Evolutionary conservation across 2,797 vertebrate genomes (phyloP).

Genomic region (Typhlichthys subterraneus): DNA sequence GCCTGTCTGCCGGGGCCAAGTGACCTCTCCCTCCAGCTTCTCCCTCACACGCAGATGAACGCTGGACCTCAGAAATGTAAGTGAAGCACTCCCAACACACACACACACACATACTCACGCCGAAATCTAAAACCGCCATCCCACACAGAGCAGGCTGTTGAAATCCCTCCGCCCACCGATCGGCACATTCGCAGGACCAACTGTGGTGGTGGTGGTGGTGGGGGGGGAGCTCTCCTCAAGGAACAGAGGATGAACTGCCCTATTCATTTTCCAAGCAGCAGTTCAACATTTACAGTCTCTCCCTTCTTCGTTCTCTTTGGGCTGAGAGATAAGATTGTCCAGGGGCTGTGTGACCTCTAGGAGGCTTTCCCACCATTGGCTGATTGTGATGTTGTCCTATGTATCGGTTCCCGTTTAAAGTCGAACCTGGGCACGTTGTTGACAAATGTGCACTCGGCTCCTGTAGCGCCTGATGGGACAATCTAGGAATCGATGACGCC

Average conservation of each 20-base stretch:
- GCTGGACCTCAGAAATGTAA: constrained; percentile 99
- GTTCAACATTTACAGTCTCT: neutral
- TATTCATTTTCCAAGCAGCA: constrained; percentile 60
- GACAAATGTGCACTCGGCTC: constrained; percentile 31
- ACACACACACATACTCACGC: constrained; percentile 25
- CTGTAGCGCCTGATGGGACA: constrained; percentile 2
- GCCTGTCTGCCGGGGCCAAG: constrained; percentile 98
- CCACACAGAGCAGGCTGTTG: constrained; percentile 60
- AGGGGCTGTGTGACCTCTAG: no score
- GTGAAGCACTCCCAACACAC: constrained; percentile 62
- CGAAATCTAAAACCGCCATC: constrained; percentile 27
- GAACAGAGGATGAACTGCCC: constrained; percentile 49
- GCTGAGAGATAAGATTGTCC: no score
- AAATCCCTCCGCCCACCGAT: constrained; percentile 41
- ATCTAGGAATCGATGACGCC: neutral
- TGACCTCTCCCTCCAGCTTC: constrained; percentile 98
- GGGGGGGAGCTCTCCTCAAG: no score
- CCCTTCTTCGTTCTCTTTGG: neutral
- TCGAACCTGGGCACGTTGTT: constrained; percentile 9
- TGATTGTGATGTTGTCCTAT: no score
- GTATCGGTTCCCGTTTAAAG: no score
- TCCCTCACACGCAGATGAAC: constrained; percentile 99
- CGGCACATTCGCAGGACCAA: constrained; percentile 44
- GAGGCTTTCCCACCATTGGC: no score
- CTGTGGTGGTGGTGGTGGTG: no score